Evolutionary conservation across 2,113 vertebrate species (phyloP).

Genomic region (Phyllostomus hastatus): DNA sequence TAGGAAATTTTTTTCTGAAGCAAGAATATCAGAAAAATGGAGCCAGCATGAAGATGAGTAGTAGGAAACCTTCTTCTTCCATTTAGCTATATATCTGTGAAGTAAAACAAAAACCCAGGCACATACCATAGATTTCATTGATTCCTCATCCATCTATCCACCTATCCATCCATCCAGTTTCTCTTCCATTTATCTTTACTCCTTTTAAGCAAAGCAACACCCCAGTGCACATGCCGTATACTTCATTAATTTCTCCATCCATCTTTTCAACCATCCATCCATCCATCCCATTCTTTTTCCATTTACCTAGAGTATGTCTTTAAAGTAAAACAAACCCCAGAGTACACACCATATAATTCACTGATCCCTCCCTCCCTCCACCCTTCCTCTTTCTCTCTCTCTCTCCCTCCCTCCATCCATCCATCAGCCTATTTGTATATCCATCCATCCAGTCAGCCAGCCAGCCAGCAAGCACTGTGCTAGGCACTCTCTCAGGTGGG

Average conservation of each 20-base stretch:
- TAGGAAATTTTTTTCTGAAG: neutral
- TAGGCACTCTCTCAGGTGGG: neutral
- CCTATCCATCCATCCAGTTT: neutral
- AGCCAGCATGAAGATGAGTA: neutral
- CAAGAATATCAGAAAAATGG: neutral
- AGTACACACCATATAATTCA: neutral
- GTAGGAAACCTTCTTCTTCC: neutral
- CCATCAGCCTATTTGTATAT: neutral
- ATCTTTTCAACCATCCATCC: neutral
- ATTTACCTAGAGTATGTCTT: neutral
- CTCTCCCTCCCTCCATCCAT: neutral
- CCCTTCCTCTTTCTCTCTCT: too few relatives aligned
- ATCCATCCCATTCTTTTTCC: neutral
- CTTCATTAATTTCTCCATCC: neutral
- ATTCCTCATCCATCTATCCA: neutral
- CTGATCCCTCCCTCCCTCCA: neutral
- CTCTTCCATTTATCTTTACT: neutral
- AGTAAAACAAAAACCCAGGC: neutral
- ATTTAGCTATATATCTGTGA: neutral
- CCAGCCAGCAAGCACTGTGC: neutral
- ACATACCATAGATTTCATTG: neutral
- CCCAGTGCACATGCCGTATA: neutral
- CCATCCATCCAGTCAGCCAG: neutral
- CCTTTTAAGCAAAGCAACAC: neutral
- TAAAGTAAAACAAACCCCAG: neutral